A percentile compares a stretch with the other conserved stretches of the same genome.
phyloP scores from a whole-genome alignment of 35 echinoderm and acorn worm genomes.

The Amphiura filiformis region DNA sequence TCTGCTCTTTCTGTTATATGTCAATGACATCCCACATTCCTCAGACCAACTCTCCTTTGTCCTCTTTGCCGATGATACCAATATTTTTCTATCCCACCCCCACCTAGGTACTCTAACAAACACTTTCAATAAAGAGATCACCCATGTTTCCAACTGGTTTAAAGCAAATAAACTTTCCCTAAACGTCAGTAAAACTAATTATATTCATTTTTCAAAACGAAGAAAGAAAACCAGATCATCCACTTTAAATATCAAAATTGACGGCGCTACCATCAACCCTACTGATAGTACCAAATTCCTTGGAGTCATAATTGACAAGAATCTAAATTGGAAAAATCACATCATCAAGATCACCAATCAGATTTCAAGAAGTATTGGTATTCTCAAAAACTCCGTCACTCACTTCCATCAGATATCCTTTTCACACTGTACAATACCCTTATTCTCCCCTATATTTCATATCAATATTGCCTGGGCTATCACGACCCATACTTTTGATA shows the following conservation, averaged over 20 bases:
- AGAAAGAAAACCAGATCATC: not conserved
- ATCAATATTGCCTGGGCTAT: not conserved
- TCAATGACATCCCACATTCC: conserved; percentile 9
- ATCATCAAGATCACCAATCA: not conserved
- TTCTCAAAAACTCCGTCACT: not conserved
- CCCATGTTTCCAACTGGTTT: not conserved
- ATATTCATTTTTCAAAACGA: not conserved
- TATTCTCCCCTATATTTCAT: not conserved
- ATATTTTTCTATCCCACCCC: not conserved
- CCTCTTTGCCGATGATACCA: conserved; percentile 10
- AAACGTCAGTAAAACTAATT: conserved; percentile 4
- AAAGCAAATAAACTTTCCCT: conserved; percentile 9
- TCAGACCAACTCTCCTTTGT: not conserved
- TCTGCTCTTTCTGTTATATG: conserved; percentile 24
- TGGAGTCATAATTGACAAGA: not conserved
- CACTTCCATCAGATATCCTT: not conserved
- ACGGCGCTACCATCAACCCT: not conserved
- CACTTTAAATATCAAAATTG: not conserved
- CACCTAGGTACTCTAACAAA: not conserved
- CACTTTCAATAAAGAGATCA: not conserved
- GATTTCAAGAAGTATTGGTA: not conserved
- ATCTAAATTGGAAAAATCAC: conserved; percentile 5
- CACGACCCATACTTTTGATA: no score
- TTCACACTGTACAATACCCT: not conserved
- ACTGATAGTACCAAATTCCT: not conserved